These are phyloP conservation scores for Aromia moschata DNA, from an alignment of 2,888 invertebrate species.

Conservation along the genomic window DNA sequence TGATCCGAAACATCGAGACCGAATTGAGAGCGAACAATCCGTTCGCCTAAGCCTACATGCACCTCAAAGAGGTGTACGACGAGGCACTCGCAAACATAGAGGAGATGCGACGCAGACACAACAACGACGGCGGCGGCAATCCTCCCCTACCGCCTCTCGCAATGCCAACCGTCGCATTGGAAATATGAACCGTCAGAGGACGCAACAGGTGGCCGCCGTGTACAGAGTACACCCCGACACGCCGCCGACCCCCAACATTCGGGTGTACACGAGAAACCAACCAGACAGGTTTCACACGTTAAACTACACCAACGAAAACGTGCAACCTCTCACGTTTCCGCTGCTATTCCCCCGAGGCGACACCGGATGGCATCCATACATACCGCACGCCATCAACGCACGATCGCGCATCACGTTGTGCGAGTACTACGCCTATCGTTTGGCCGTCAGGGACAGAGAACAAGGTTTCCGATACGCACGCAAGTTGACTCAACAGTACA, in stretches of 20 bases:
- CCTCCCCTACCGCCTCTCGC: too few relatives aligned
- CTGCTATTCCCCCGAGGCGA: not conserved
- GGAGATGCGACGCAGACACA: not conserved
- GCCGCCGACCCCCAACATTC: not conserved
- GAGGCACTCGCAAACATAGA: not conserved
- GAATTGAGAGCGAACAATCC: not conserved
- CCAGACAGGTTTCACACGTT: too few relatives aligned
- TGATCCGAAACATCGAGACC: not conserved
- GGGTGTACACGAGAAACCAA: not conserved
- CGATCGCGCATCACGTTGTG: slow-evolving; percentile 4
- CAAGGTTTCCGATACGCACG: slow-evolving; percentile 18
- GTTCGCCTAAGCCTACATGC: slow-evolving; percentile 5
- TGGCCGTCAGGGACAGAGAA: slow-evolving; percentile 13
- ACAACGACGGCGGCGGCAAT: too few relatives aligned
- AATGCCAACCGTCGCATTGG: not conserved
- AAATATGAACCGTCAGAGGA: not conserved
- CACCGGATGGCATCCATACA: not conserved
- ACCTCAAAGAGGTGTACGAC: not conserved
- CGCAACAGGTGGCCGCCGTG: not conserved
- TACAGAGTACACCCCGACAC: not conserved
- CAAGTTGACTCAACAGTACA: slow-evolving; percentile 32
- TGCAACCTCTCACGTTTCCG: not conserved
- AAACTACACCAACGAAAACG: not conserved
- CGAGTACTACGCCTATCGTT: slow-evolving; percentile 25
- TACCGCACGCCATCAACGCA: not conserved